Conservation (phyloP, 1,140 invertebrate species). For the Rhagoletis pomonella region DNA sequence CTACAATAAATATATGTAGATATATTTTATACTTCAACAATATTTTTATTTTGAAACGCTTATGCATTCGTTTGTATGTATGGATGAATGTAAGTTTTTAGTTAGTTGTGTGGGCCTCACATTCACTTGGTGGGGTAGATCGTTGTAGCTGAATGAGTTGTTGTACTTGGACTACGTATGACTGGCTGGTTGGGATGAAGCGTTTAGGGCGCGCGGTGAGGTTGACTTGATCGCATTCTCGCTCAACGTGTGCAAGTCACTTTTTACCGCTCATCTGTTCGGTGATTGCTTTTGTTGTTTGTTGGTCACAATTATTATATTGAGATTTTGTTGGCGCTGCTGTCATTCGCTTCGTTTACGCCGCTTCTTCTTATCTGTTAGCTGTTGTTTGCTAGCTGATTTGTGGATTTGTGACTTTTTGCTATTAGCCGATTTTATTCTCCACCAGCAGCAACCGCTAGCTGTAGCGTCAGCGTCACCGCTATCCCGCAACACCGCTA, state of each 20-base stretch:
- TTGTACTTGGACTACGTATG: not conserved
- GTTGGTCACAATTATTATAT: too few relatives aligned
- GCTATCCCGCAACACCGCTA: too few relatives aligned
- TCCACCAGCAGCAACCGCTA: not conserved
- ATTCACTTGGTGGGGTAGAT: constrained; percentile 35
- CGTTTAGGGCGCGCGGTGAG: not conserved
- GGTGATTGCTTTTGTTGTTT: not conserved
- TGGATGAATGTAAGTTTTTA: not conserved
- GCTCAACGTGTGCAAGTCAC: constrained; percentile 20
- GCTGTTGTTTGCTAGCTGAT: not conserved
- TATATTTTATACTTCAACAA: constrained; percentile 48
- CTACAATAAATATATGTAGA: constrained; percentile 3
- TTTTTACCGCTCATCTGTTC: not conserved
- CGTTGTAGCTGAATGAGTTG: not conserved
- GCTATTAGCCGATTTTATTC: not conserved
- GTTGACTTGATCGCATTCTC: constrained; percentile 3
- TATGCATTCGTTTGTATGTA: not conserved
- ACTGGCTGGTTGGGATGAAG: not conserved
- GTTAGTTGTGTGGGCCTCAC: not conserved
- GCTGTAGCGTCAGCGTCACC: too few relatives aligned
- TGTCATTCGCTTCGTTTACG: too few relatives aligned
- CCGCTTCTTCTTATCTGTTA: not conserved
- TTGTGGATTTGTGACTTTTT: not conserved
- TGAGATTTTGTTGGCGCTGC: too few relatives aligned
- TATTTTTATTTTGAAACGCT: constrained; percentile 49